phyloP scores from a whole-genome alignment of 2,888 invertebrate genomes.

The Mesopsocus fuscifrons region DNA sequence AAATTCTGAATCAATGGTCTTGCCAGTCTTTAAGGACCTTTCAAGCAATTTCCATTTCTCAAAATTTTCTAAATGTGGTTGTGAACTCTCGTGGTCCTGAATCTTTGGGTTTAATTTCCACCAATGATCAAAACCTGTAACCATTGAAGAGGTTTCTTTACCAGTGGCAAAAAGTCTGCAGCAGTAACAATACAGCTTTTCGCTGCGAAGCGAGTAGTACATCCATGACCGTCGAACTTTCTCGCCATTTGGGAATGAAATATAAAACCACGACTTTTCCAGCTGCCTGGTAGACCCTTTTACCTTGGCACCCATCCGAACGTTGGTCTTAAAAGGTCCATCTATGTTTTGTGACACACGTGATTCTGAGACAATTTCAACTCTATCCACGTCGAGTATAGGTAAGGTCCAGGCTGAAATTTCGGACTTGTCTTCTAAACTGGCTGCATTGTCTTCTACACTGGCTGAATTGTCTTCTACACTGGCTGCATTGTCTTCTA shows the following conservation, averaged over 20 bases:
- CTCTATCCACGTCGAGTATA: no score
- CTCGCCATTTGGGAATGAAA: neutral
- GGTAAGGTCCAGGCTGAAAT: no score
- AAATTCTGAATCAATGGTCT: neutral
- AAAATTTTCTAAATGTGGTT: neutral
- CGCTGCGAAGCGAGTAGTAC: neutral
- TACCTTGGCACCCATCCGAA: neutral
- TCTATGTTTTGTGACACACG: neutral
- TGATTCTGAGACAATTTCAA: no score
- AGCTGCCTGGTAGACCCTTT: neutral
- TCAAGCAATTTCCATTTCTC: neutral
- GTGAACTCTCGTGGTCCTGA: neutral
- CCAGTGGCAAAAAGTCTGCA: neutral
- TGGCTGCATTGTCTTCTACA: no score
- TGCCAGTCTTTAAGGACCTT: neutral
- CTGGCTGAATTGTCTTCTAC: no score
- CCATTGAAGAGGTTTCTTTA: neutral
- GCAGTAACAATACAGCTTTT: neutral
- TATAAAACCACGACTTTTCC: neutral
- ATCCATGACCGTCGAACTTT: neutral
- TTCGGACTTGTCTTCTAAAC: no score
- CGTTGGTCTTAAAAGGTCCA: neutral
- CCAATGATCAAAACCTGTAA: neutral
- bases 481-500: no score
- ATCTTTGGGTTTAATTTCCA: neutral